Evolutionary conservation across 2,113 vertebrate species (phyloP), one percentile per base, ranked within the genome.

Genomic region (Corythornis vintsioides): DNA sequence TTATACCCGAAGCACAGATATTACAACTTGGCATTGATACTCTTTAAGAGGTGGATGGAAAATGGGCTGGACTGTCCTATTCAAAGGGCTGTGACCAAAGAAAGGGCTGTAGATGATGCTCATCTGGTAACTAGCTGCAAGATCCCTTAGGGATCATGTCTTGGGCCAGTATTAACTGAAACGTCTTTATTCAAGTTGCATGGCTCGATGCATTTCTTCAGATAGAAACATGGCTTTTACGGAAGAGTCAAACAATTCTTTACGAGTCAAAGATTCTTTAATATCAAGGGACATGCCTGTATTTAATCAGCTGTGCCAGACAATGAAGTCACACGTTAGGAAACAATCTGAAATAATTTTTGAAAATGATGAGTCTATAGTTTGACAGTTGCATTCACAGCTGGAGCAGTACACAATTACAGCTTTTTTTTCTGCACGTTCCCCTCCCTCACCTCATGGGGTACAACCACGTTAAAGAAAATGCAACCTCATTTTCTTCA

Each of bases 181-280:
- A 55, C 16, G 53, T 31, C 53, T 55, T 53, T 31, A 55, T 29
- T 55, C 28, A 29, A 66, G 29, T 13, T 45, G 25, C 28, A 35
- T 6, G 35, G 19, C 31, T 78, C 64, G 9, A 16, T 55, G 26
- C 5, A 22, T 18, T 53, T 84, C 16, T 88, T 57, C 21, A 67
- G 47, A 63, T 7, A 60, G 64, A 91, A 67, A 31, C 33, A 28
- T 0, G 5, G 47, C 45, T 66, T 81, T 45, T 60, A 89, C n/a
- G 86, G 57, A 91, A 45, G 69, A 94, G 48, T 45, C 73, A 57
- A 71, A 66, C 47, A 63, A 63, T 53, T 7, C 28, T 73, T 69
- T 93, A 85, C 83, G 86, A 83, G 29, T 65, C 29, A 90, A 66
- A 35, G 61, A 69, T 84, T 76, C 65, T 93, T 95, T 91, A 91